Evolutionary conservation across 2,797 vertebrate genomes (phyloP).

Genomic region (Semaprochilodus insignis): DNA sequence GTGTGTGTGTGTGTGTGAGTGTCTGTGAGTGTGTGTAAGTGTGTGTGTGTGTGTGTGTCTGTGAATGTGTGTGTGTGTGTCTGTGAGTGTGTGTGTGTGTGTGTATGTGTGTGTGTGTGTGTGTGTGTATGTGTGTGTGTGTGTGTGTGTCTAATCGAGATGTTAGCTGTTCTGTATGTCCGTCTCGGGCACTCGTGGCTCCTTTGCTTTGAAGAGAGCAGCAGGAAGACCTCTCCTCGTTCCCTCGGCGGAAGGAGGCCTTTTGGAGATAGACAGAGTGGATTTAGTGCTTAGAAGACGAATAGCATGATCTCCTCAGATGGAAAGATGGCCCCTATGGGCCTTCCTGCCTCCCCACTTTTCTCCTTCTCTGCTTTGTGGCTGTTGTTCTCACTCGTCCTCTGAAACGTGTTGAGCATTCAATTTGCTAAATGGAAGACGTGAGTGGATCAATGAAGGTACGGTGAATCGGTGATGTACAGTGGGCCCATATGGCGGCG

Average conservation of each 20-base stretch:
- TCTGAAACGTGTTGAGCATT: not conserved
- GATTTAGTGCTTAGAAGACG: not conserved
- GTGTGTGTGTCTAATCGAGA: not conserved
- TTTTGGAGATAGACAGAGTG: not conserved
- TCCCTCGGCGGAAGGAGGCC: not conserved
- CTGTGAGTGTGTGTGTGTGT: too few species aligned
- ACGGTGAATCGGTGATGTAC: not conserved
- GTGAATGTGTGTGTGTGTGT: too few species aligned
- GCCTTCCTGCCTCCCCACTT: not conserved
- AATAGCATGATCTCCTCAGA: not conserved
- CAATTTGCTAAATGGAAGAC: constrained; percentile 2
- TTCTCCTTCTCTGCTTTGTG: not conserved
- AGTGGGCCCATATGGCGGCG: not conserved
- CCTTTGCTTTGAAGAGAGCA: not conserved
- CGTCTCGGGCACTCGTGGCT: not conserved
- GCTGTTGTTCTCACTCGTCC: not conserved
- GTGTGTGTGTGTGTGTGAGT: too few species aligned
- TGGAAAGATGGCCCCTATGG: not conserved
- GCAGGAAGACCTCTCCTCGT: not conserved
- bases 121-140: not conserved
- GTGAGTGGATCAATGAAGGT: not conserved
- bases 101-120: too few species aligned
- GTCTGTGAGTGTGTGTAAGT: too few species aligned
- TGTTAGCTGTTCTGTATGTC: not conserved
- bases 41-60: too few species aligned